Base-by-base conservation (phyloP, 2,888 invertebrate species). In the Drosophila imparisetae region DNA sequence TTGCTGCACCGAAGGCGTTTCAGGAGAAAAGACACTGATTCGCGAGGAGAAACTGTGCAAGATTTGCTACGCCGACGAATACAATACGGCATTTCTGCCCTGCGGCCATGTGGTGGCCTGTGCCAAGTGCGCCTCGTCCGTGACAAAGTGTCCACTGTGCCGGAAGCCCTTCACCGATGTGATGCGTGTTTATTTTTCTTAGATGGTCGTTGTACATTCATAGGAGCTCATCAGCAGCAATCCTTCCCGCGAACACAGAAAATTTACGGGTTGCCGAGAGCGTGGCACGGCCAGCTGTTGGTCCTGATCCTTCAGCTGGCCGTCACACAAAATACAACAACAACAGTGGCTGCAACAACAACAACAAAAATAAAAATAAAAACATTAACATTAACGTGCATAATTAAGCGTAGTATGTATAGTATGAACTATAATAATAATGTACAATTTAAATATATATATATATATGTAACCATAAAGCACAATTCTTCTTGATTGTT, bases 51-150 rank as follows among this genome's bases (percentile, higher is more conserved):
- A 95, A 86, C 93, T 97, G 83, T 99, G 98, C 94, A 98, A 97
- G 94, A 98, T 99, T 84, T 99, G 99, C 93, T 98, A 96, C 94
- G 96, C 95, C 70, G 96, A 96, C 90, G 98, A 98, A 93, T 95
- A 97, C 85, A 96, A 96, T 82, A 96, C 98, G 73, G 96, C 98
- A 85, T 98, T 99, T 94, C 94, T 98, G 89, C 98, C 99, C 58
- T 99, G 99, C 93, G 97, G 98, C 78, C 99, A 99, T 94, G 96
- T 98, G 89, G 96, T 98, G 65, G 96, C 98, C 59, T 99, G 99
- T 94, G 96, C 96, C 63, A 96, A 96, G 90, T 99, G 99, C 94
- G 97, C 98, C 49, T 95, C 97, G 30, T 96, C 97, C 63, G 95
- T 98, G 67, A 95, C 95, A 83, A 96, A 95, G 86, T 98, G 98